These are phyloP conservation scores for Crotalus viridis DNA, from an alignment of 2,113 vertebrate genomes.

Conservation along the genomic window DNA sequence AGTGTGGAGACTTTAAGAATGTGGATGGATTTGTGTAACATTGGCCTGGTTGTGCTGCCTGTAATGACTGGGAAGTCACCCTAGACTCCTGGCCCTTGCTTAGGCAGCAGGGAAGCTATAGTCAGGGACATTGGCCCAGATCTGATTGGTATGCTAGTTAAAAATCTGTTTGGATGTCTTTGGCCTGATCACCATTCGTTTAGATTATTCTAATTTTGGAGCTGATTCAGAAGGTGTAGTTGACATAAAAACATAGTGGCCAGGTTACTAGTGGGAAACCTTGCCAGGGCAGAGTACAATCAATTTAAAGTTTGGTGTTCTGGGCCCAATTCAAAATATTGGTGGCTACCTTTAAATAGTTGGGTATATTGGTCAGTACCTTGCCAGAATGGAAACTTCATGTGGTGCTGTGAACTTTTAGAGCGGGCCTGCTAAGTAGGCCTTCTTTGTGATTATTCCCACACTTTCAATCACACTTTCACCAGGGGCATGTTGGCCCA, in stretches of 20 bases:
- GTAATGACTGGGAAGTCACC: no score
- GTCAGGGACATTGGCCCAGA: not conserved
- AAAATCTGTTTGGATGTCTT: not conserved
- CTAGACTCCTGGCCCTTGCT: no score
- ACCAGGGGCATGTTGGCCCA: not conserved
- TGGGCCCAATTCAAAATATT: not conserved
- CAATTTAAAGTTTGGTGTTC: not conserved
- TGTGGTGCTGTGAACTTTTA: not conserved
- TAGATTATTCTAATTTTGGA: not conserved
- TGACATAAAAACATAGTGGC: not conserved
- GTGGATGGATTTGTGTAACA: no score
- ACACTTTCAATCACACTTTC: not conserved
- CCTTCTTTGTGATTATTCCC: not conserved
- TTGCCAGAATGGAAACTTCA: not conserved
- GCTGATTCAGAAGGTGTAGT: not conserved
- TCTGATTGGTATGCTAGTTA: not conserved
- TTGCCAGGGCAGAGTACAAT: not conserved
- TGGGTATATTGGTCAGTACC: not conserved
- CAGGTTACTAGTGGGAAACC: not conserved
- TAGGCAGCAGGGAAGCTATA: not conserved
- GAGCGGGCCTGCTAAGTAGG: not conserved
- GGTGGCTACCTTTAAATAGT: not conserved
- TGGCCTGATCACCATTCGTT: not conserved
- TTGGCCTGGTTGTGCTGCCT: no score
- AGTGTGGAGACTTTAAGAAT: no score